Evolutionary conservation across 2,113 vertebrate genomes (phyloP).

Genomic region (Loxodonta africana): DNA sequence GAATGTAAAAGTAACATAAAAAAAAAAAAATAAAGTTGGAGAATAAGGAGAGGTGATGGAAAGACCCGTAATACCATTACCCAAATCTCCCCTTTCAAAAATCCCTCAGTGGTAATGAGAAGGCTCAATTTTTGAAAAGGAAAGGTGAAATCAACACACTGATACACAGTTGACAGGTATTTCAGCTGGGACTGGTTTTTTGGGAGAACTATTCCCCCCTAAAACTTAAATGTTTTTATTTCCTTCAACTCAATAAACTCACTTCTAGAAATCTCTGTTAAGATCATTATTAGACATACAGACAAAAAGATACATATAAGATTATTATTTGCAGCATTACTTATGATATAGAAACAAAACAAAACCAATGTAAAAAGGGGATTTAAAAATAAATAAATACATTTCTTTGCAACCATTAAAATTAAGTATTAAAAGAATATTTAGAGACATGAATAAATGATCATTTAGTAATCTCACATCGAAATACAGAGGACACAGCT

Average conservation of each 20-base stretch:
- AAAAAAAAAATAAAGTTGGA: conserved; percentile 34
- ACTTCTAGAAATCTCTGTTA: not conserved
- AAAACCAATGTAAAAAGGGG: not conserved
- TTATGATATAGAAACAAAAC: conserved; percentile 10
- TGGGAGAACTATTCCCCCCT: not conserved
- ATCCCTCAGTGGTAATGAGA: not conserved
- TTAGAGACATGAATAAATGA: not conserved
- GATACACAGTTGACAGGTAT: not conserved
- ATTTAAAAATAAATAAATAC: not conserved
- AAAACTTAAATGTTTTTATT: not conserved
- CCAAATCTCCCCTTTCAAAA: not conserved
- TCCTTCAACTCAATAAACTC: not conserved
- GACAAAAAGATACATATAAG: not conserved
- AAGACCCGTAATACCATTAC: not conserved
- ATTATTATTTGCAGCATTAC: not conserved
- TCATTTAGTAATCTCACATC: not conserved
- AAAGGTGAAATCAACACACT: not conserved
- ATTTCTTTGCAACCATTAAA: conserved; percentile 8
- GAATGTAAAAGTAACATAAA: conserved; percentile 34
- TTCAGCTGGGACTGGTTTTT: conserved; percentile 17
- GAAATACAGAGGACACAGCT: not conserved
- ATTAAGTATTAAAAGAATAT: not conserved
- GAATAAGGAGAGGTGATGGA: not conserved
- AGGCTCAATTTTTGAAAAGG: not conserved
- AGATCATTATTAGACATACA: not conserved